These are phyloP conservation scores for Standfussiana lucernea DNA, from an alignment of 2,888 invertebrate species.

Conservation along the genomic window DNA sequence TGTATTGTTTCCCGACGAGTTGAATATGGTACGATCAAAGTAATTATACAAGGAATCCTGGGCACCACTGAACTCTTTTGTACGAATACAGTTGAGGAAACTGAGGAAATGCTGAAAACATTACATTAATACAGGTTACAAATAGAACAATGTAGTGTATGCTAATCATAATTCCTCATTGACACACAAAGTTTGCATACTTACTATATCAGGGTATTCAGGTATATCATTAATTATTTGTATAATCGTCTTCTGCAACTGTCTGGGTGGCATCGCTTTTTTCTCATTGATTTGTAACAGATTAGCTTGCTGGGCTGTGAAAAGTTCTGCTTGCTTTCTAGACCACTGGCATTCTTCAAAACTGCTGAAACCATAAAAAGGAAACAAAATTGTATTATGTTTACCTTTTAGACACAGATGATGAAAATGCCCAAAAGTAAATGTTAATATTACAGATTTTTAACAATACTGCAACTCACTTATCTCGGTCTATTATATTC, in stretches of 20 bases:
- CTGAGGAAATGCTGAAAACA: slow-evolving; percentile 96
- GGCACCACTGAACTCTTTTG: slow-evolving; percentile 96
- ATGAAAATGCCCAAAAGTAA: neutral
- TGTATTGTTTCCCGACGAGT: slow-evolving; percentile 77
- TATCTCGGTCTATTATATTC: slow-evolving; percentile 85
- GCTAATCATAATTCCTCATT: neutral
- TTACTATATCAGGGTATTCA: slow-evolving; percentile 95
- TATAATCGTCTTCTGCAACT: slow-evolving; percentile 94
- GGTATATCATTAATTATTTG: slow-evolving; percentile 94
- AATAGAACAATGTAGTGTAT: neutral
- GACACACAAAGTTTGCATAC: slow-evolving; percentile 72
- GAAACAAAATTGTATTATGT: neutral
- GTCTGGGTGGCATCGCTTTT: slow-evolving; percentile 94
- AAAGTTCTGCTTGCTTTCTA: slow-evolving; percentile 96
- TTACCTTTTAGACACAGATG: neutral
- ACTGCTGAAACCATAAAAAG: slow-evolving; percentile 74
- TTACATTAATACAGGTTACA: neutral
- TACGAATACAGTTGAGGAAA: slow-evolving; percentile 96
- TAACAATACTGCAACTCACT: slow-evolving; percentile 75
- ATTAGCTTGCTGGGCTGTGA: slow-evolving; percentile 96
- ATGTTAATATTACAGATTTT: neutral
- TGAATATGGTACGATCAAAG: slow-evolving; percentile 92
- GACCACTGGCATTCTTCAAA: slow-evolving; percentile 94
- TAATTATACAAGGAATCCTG: slow-evolving; percentile 95
- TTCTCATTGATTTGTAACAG: slow-evolving; percentile 95